Percentiles rank a stretch among this genome's conserved stretches.
Conservation (phyloP, 2,797 vertebrate genomes). For the Micromesistius poutassou region DNA sequence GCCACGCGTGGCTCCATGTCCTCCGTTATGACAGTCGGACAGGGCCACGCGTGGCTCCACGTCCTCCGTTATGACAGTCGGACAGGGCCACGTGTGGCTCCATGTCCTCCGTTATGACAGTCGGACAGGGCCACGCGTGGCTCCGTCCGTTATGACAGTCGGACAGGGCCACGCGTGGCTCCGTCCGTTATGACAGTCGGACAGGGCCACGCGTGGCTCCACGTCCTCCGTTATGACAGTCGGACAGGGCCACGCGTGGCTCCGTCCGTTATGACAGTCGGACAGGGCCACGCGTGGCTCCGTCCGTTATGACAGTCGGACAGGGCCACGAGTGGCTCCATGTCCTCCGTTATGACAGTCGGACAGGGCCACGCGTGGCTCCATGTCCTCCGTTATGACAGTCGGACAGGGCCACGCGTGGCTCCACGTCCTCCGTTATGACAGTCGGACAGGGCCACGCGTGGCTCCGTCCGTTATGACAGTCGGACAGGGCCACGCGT, state of each 20-base stretch:
- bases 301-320: slow-evolving; percentile 15
- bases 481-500: slow-evolving; percentile 37
- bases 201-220: too few species aligned
- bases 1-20: slow-evolving; percentile 49
- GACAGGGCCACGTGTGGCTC: slow-evolving; percentile 41
- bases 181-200: slow-evolving; percentile 16
- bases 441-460: too few species aligned
- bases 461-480: slow-evolving; percentile 29
- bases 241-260: slow-evolving; percentile 40
- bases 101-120: slow-evolving; percentile 25
- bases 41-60: too few species aligned
- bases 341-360: slow-evolving; percentile 26
- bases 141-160: slow-evolving; percentile 26
- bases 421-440: slow-evolving; percentile 37
- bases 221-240: slow-evolving; percentile 27
- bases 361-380: too few species aligned
- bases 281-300: too few species aligned
- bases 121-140: too few species aligned
- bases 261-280: slow-evolving; percentile 24
- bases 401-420: slow-evolving; percentile 36
- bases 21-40: slow-evolving; percentile 20
- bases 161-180: slow-evolving; percentile 44
- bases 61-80: slow-evolving; percentile 25
- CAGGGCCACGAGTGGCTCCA: slow-evolving; percentile 41
- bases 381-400: slow-evolving; percentile 28